Conservation (phyloP, 1,140 invertebrate species). For the Delia radicum region DNA sequence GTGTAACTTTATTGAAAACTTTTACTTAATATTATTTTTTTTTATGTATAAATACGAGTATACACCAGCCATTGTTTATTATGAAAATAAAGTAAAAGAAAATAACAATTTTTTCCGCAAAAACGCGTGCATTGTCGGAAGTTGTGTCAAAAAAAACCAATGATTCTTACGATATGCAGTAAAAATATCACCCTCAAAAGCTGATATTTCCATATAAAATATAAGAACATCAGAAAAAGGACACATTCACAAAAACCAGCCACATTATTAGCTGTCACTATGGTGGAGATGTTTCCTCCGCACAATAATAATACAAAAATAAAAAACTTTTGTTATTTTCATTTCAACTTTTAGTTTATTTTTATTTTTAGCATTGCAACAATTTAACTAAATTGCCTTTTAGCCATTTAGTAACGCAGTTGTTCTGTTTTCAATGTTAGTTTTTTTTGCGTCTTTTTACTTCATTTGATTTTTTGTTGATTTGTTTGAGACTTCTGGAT, state of each 20-base stretch:
- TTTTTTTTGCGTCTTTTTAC: not conserved
- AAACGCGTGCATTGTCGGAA: conserved; percentile 24
- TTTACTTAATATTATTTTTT: not conserved
- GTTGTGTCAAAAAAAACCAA: conserved; percentile 5
- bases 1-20: conserved; percentile 47
- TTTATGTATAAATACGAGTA: not conserved
- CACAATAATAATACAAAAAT: too few species aligned
- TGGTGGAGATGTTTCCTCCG: not conserved
- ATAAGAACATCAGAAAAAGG: too few species aligned
- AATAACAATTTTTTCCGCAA: conserved; percentile 7
- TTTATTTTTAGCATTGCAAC: not conserved
- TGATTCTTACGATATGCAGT: not conserved
- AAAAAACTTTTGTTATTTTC: not conserved
- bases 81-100: not conserved
- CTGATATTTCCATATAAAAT: too few species aligned
- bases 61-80: not conserved
- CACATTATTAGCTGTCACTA: conserved; percentile 21
- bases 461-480: not conserved
- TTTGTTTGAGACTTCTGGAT: not conserved
- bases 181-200: not conserved
- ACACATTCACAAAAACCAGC: not conserved
- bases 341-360: not conserved
- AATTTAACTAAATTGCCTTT: conserved; percentile 21
- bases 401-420: conserved; percentile 19
- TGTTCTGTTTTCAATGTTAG: not conserved